Percentiles rank a stretch among this genome's conserved stretches.
phyloP scores from a whole-genome alignment of 2,888 invertebrate species.

The Aleiodes testaceus region DNA sequence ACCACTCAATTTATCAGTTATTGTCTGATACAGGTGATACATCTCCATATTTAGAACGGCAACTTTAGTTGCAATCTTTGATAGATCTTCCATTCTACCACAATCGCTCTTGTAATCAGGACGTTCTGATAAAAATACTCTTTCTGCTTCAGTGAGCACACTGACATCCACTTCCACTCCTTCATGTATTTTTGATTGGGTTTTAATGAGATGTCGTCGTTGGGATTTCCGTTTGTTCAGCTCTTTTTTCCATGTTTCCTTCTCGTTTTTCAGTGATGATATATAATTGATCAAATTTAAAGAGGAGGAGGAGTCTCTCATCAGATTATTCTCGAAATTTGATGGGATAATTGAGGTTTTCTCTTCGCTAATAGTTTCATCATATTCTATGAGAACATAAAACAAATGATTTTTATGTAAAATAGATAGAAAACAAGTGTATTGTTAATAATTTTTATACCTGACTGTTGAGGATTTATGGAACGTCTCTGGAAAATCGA shows the following conservation, averaged over 20 bases:
- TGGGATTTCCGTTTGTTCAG: slow-evolving; percentile 52
- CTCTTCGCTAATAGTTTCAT: slow-evolving; percentile 20
- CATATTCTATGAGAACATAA: slow-evolving; percentile 32
- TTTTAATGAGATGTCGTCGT: slow-evolving; percentile 46
- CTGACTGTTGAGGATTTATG: slow-evolving; percentile 8
- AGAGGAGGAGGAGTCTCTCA: no score
- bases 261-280: slow-evolving; percentile 56
- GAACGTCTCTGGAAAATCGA: slow-evolving; percentile 54
- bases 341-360: neutral
- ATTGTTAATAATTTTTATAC: slow-evolving; percentile 14
- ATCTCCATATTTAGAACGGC: slow-evolving; percentile 45
- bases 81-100: slow-evolving; percentile 52
- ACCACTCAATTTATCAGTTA: slow-evolving; percentile 50
- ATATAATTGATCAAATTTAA: no score
- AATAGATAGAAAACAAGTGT: slow-evolving; percentile 16
- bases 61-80: slow-evolving; percentile 46
- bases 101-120: slow-evolving; percentile 58
- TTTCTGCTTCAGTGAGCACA: slow-evolving; percentile 55
- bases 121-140: slow-evolving; percentile 52
- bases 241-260: slow-evolving; percentile 58
- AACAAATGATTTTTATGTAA: neutral
- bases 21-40: slow-evolving; percentile 48
- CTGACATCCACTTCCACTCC: slow-evolving; percentile 54
- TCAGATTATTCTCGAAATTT: slow-evolving; percentile 47
- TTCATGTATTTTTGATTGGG: slow-evolving; percentile 34